Conservation (phyloP, 2,888 invertebrate species). For the Agrochola litura region DNA sequence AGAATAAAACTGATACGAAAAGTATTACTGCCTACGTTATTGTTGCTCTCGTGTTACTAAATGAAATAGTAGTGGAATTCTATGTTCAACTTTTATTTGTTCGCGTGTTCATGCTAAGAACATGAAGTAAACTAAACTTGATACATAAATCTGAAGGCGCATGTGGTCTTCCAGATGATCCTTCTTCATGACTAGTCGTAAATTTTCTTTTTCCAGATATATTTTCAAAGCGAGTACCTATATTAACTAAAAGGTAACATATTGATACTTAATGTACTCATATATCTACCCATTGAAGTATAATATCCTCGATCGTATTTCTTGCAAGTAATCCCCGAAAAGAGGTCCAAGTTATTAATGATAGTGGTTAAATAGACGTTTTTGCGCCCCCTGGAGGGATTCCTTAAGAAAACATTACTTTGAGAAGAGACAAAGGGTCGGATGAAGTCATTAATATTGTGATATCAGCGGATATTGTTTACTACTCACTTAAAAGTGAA, state of each 20-base stretch:
- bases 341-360: conserved; percentile 69
- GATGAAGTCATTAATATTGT: conserved; percentile 67
- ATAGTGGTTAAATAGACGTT: conserved; percentile 68
- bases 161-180: conserved; percentile 30
- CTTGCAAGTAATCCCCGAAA: conserved; percentile 69
- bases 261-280: conserved; percentile 44
- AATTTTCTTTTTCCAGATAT: conserved; percentile 20
- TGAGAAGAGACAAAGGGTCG: conserved; percentile 61
- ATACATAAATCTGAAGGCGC: conserved; percentile 45
- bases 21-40: not conserved
- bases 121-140: conserved; percentile 37
- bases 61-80: not conserved
- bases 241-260: conserved; percentile 49
- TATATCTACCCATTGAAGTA: conserved; percentile 47
- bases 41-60: not conserved
- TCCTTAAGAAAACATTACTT: conserved; percentile 61
- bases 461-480: conserved; percentile 55
- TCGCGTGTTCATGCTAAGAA: conserved; percentile 12
- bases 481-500: conserved; percentile 15
- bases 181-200: conserved; percentile 32
- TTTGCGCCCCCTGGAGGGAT: conserved; percentile 57
- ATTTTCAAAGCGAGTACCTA: conserved; percentile 12
- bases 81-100: conserved; percentile 22
- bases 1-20: conserved; percentile 13
- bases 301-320: conserved; percentile 61